Base-by-base conservation (phyloP, 2,113 vertebrate species). In the Dasyurus viverrinus region DNA sequence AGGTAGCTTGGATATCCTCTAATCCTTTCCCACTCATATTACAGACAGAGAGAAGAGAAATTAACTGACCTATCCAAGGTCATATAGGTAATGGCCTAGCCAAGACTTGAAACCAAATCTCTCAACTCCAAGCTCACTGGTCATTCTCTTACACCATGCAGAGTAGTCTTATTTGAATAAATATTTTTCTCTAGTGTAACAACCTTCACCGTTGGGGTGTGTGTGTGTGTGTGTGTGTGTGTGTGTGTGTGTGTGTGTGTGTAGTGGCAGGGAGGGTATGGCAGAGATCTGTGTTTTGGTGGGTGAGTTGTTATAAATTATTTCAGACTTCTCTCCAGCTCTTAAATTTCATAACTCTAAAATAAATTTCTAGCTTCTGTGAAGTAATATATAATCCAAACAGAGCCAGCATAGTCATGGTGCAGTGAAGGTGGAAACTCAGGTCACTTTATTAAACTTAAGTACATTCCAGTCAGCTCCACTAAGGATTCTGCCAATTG, bases 391-490 rank as follows among this genome's bases (percentile, higher is more conserved):
- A 55, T 89, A 76, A 42, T 76, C 42, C 5, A 36, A 23, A 24
- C 9, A 19, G 42, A 26, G 92, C 7, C 50, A 46, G 57, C 19
- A 42, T 19, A 9, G 47, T 42, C 16, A 42, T 27, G 2, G 36
- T 53, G 53, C 47, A 93, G 93, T 90, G 92, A 23, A 89, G 27
- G 93, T 54, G 93, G 95, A 91, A 57, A 95, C 50, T 6, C 54
- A 54, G 26, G 30, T 36, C 54, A 46, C 54, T 24, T 8, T 48
- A 19, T 91, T 54, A 95, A 94, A 93, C 23, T 25, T 68, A 60
- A 93, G 27, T 26, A 94, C 89, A 68, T 5, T 12, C 46, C 89
- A 55, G 10, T 54, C 48, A 92, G 10, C 92, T 23, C 50, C n/a
- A 68, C 54, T 92, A 57, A 93, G 90, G 26, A 52, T 93, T 91